phyloP scores from a whole-genome alignment of 2,888 invertebrate species.

The Sclerodermus sp. region DNA sequence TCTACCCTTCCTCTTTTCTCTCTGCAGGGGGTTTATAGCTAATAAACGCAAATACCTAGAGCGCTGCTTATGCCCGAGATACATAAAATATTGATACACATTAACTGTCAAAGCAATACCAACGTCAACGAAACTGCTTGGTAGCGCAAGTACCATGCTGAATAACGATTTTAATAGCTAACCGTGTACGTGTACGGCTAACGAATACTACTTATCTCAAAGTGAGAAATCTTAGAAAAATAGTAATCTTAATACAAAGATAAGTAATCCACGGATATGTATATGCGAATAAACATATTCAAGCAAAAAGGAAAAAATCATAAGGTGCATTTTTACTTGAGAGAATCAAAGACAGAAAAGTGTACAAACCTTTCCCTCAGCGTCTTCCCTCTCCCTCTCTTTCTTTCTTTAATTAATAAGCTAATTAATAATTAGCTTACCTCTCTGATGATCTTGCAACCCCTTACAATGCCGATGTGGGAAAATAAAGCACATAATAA shows the following conservation, averaged over 20 bases:
- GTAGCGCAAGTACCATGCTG: conserved; percentile 11
- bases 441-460: conserved; percentile 70
- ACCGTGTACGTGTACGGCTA: conserved; percentile 9
- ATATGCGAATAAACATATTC: too few relatives aligned
- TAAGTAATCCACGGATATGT: too few relatives aligned
- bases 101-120: conserved; percentile 29
- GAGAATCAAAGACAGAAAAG: too few relatives aligned
- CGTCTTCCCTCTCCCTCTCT: conserved; percentile 2
- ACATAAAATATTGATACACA: conserved; percentile 38
- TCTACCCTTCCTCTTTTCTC: not conserved
- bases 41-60: conserved; percentile 40
- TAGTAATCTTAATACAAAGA: too few relatives aligned
- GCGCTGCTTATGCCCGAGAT: conserved; percentile 34
- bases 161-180: conserved; percentile 28
- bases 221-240: too few relatives aligned
- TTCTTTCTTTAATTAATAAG: conserved; percentile 3
- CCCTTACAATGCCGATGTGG: conserved; percentile 65
- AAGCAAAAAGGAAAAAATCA: too few relatives aligned
- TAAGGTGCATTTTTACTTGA: too few relatives aligned
- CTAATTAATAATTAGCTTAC: too few relatives aligned
- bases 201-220: too few relatives aligned
- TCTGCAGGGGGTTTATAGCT: conserved; percentile 37
- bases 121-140: conserved; percentile 5
- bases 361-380: not conserved
- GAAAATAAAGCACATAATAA: conserved; percentile 64